These are phyloP conservation scores for Oxytorus armatus DNA, from an alignment of 2,888 invertebrate species.

Conservation along the genomic window DNA sequence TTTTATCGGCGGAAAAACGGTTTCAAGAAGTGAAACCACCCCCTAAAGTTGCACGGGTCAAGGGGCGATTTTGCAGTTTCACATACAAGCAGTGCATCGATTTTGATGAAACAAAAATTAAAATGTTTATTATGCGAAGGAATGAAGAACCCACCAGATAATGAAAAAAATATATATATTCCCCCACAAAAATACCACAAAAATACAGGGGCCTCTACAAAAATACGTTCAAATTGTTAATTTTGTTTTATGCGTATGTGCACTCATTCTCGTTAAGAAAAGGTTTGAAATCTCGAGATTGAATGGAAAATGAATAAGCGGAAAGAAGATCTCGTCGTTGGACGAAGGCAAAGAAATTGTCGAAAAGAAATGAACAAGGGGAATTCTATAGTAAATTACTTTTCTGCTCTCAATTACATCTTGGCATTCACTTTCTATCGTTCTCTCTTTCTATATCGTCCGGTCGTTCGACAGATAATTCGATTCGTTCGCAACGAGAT, in stretches of 20 bases:
- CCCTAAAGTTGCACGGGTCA: too few relatives aligned
- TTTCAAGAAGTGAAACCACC: too few relatives aligned
- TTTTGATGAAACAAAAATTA: too few relatives aligned
- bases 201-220: too few relatives aligned
- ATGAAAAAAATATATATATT: too few relatives aligned
- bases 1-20: too few relatives aligned
- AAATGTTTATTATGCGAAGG: too few relatives aligned
- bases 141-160: too few relatives aligned
- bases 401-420: constrained; percentile 47
- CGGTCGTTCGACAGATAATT: constrained; percentile 50
- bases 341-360: background rate
- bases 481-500: constrained; percentile 62
- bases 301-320: background rate
- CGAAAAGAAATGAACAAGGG: constrained; percentile 6
- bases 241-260: background rate
- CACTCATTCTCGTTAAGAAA: background rate
- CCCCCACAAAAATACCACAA: too few relatives aligned
- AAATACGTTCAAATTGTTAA: too few relatives aligned
- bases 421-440: constrained; percentile 52
- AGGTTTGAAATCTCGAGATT: background rate
- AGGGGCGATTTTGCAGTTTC: too few relatives aligned
- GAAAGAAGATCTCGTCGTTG: constrained; percentile 14
- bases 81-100: too few relatives aligned
- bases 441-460: constrained; percentile 35
- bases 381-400: constrained; percentile 56